These are phyloP conservation scores for Diachasmimorpha longicaudata DNA, from an alignment of 1,140 invertebrate species.

Conservation along the genomic window DNA sequence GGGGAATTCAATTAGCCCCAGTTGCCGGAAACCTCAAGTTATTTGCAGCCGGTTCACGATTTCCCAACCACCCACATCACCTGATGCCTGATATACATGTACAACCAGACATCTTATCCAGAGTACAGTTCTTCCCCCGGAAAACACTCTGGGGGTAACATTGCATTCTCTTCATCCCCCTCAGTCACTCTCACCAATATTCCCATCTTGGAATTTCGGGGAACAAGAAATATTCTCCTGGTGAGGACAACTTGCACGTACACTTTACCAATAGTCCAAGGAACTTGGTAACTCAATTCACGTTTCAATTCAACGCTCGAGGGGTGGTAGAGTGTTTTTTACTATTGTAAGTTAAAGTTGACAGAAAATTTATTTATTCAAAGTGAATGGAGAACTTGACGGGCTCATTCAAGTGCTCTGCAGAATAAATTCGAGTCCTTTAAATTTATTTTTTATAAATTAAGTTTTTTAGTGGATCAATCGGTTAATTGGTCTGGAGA, in stretches of 20 bases:
- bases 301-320: not conserved
- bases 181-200: not conserved
- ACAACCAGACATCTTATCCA: not conserved
- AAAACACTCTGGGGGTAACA: not conserved
- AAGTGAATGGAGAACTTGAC: too few species aligned
- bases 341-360: not conserved
- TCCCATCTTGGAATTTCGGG: not conserved
- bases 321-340: not conserved
- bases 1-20: constrained; percentile 59
- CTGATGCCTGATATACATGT: not conserved
- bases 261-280: not conserved
- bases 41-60: constrained; percentile 47
- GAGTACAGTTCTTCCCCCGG: not conserved
- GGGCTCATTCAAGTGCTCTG: too few species aligned
- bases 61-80: not conserved
- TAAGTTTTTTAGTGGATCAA: too few species aligned
- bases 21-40: constrained; percentile 59
- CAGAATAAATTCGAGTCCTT: too few species aligned
- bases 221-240: not conserved
- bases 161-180: not conserved
- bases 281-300: not conserved
- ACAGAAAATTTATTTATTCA: not conserved
- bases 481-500: too few species aligned
- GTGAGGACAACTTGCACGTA: not conserved
- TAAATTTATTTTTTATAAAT: not conserved